Conservation (phyloP, 2,888 invertebrate genomes). For the Peribatodes rhomboidaria region DNA sequence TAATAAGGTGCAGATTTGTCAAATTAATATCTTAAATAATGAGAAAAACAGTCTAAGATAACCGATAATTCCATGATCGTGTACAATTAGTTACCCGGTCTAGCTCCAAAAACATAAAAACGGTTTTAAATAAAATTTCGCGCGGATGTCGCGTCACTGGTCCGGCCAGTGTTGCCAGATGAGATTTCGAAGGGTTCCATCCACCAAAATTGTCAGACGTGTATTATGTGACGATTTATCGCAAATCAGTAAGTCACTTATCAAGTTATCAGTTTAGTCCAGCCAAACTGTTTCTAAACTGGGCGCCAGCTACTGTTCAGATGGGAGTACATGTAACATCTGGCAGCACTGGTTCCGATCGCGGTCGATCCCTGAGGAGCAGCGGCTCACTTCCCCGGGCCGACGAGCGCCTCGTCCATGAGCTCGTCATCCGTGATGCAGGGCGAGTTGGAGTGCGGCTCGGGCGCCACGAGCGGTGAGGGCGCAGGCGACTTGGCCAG, state of each 20-base stretch:
- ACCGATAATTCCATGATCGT: too few relatives aligned
- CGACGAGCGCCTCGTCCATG: constrained; percentile 95
- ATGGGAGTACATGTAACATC: not conserved
- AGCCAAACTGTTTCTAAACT: not conserved
- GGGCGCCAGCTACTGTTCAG: not conserved
- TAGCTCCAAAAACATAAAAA: too few relatives aligned
- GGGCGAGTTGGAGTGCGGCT: constrained; percentile 90
- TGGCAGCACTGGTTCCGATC: constrained; percentile 38
- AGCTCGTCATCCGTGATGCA: constrained; percentile 96
- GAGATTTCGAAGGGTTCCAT: not conserved
- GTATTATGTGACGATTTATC: not conserved
- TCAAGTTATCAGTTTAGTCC: too few relatives aligned
- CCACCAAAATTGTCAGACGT: not conserved
- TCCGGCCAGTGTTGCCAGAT: not conserved
- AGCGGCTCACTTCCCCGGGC: constrained; percentile 89
- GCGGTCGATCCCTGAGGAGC: constrained; percentile 41
- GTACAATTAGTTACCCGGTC: too few relatives aligned
- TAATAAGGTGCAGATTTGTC: too few relatives aligned
- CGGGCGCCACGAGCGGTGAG: constrained; percentile 89
- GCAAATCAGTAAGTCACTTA: not conserved
- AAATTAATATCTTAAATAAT: too few relatives aligned
- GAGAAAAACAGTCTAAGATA: too few relatives aligned
- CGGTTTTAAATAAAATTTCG: too few relatives aligned
- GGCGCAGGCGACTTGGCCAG: constrained; percentile 92
- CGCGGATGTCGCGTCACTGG: not conserved